Evolutionary conservation across 1,140 invertebrate species (phyloP), one percentile per base, ranked within the genome.

Genomic region (Drosophila pallidifrons): DNA sequence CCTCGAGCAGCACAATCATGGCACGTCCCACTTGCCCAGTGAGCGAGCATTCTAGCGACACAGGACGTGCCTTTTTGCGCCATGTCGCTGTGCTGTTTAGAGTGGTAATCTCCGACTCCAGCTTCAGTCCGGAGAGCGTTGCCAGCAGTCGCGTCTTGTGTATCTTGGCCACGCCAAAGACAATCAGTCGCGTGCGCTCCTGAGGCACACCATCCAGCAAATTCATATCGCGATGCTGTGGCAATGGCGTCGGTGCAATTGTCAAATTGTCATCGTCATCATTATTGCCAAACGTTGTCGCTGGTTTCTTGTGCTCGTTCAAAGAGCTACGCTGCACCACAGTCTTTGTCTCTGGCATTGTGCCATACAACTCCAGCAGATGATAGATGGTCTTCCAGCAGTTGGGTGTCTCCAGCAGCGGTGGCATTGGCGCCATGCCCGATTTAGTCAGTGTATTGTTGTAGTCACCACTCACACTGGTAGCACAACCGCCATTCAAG

Each of bases 331-430:
- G 73, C 38, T 92, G 91, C 10, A 99, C 96, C 11, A 86, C 82
- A 0, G 97, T 99, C 93, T 99, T 98, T 0, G 97, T 97, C 89
- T 99, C 98, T 0, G 98, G 98, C 95, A 98, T 97, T 13, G 97
- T 98, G 2, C 98, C 97, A 91, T 99, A 99, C 16, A 99, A 93
- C 86, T 99, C 97, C 38, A 99, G 93, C 13, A 99, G 94, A 92
- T 98, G 96, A 91, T 98, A 99, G 74, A 99, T 96, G 5, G 97
- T 99, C 91, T 97, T 96, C 98, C 98, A 99, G 90, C 98, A 99
- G 76, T 96, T 95, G 10, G 97, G 97, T 1, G 95, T 96, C 66
- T 90, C 91, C 30, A 92, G 13, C 38, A 92, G n/a, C 0, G 87
- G 81, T 0, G 74, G 73, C 51, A 86, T 25, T 25, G 70, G 55